Evolutionary conservation across 2,797 vertebrate genomes (phyloP).

Genomic region (Columba guinea): DNA sequence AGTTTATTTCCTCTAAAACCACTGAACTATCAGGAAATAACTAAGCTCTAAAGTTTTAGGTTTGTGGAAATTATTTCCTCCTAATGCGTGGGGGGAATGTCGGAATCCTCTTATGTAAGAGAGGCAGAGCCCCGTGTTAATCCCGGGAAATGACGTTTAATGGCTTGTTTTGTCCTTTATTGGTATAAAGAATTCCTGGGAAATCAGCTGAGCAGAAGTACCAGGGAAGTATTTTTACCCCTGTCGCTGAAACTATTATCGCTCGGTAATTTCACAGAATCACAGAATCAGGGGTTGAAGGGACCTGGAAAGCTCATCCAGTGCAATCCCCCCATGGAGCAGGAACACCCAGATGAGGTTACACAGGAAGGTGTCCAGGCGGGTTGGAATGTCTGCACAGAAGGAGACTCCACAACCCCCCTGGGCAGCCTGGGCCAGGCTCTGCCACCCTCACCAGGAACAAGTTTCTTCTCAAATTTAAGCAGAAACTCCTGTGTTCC

Average conservation of each 20-base stretch:
- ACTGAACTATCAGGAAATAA: slow-evolving; percentile 72
- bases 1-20: slow-evolving; percentile 73
- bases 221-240: slow-evolving; percentile 45
- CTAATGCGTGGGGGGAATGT: slow-evolving; percentile 61
- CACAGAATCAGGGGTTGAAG: too few relatives aligned
- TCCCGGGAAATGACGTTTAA: slow-evolving; percentile 44
- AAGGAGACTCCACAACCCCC: too few relatives aligned
- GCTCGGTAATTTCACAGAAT: slow-evolving; percentile 4
- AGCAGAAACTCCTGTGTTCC: too few relatives aligned
- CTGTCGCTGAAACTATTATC: background rate
- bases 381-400: too few relatives aligned
- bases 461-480: too few relatives aligned
- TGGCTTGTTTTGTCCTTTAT: slow-evolving; percentile 56
- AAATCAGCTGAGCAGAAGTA: slow-evolving; percentile 23
- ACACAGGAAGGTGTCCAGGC: too few relatives aligned
- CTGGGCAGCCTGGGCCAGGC: too few relatives aligned
- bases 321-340: too few relatives aligned
- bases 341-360: too few relatives aligned
- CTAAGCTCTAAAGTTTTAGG: slow-evolving; percentile 73
- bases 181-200: slow-evolving; percentile 54
- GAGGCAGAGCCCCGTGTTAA: slow-evolving; percentile 44
- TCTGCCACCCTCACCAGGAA: too few relatives aligned
- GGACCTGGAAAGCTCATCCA: too few relatives aligned
- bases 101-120: slow-evolving; percentile 72
- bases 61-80: slow-evolving; percentile 68